phyloP scores from a whole-genome alignment of 2,888 invertebrate genomes.

The Platycnemis pennipes region DNA sequence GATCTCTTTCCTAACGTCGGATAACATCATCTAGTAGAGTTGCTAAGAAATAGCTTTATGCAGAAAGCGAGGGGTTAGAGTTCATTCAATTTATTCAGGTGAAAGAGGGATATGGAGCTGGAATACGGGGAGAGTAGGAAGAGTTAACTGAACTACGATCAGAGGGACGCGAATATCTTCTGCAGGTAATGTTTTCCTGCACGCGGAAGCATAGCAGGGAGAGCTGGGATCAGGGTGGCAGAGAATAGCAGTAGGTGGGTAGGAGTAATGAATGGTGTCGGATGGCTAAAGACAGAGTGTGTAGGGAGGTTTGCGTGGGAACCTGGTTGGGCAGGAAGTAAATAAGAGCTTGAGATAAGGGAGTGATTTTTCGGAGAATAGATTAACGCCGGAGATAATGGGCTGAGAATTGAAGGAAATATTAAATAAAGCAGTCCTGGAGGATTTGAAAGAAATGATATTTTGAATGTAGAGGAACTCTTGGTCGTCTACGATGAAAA shows the following conservation, averaged over 20 bases:
- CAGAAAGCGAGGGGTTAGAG: too few relatives aligned
- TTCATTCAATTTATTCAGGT: neutral
- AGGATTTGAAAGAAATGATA: too few relatives aligned
- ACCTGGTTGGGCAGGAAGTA: neutral
- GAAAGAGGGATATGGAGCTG: neutral
- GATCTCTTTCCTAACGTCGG: too few relatives aligned
- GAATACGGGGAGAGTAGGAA: neutral
- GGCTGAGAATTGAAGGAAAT: neutral
- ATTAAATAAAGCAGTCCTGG: too few relatives aligned
- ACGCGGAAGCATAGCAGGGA: neutral
- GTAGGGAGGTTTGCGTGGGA: neutral
- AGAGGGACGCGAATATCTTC: too few relatives aligned
- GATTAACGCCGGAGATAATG: neutral
- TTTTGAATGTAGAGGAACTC: too few relatives aligned
- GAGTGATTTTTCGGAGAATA: neutral
- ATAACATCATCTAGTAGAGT: too few relatives aligned
- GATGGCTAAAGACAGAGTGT: neutral
- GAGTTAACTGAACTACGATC: too few relatives aligned
- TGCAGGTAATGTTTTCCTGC: neutral
- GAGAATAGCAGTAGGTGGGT: neutral
- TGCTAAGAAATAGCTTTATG: too few relatives aligned
- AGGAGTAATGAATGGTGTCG: neutral
- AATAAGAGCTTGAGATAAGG: neutral
- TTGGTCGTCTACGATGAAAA: too few relatives aligned
- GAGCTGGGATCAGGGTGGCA: neutral